phyloP scores from a whole-genome alignment of 1,140 invertebrate genomes.

The Habropoda laboriosa region DNA sequence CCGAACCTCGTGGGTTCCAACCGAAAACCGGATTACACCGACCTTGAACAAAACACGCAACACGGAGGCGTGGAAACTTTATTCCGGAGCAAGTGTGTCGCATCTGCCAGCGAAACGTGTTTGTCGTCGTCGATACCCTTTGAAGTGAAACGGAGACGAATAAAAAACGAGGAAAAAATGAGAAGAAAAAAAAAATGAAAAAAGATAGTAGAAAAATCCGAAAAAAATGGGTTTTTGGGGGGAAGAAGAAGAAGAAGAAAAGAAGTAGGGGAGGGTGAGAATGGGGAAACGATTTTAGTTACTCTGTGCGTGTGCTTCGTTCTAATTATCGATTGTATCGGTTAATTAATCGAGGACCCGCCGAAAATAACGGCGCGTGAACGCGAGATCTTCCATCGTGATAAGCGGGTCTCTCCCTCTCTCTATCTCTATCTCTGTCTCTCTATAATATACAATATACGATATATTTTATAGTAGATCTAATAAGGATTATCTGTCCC shows the following conservation, averaged over 20 bases:
- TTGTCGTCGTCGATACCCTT: slow-evolving; percentile 18
- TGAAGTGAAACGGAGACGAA: background rate
- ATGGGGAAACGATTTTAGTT: slow-evolving; percentile 16
- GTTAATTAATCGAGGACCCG: background rate
- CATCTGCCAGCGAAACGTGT: too few relatives aligned
- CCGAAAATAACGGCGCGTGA: background rate
- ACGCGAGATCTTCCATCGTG: background rate
- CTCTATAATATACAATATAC: too few relatives aligned
- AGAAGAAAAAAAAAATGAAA: background rate
- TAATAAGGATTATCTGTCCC: background rate
- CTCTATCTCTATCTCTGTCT: background rate
- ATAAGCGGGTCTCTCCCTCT: background rate
- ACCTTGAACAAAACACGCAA: background rate
- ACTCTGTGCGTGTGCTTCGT: slow-evolving; percentile 27
- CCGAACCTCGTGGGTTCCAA: too few relatives aligned
- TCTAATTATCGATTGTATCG: background rate
- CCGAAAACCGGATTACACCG: too few relatives aligned
- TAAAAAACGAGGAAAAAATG: background rate
- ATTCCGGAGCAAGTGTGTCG: background rate
- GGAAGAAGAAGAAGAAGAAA: background rate
- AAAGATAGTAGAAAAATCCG: background rate
- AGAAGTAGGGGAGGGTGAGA: background rate
- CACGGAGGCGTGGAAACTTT: slow-evolving; percentile 10
- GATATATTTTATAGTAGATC: background rate
- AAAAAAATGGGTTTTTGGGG: too few relatives aligned